phyloP scores from a whole-genome alignment of 2,888 invertebrate species.

The Horisme vitalbata region DNA sequence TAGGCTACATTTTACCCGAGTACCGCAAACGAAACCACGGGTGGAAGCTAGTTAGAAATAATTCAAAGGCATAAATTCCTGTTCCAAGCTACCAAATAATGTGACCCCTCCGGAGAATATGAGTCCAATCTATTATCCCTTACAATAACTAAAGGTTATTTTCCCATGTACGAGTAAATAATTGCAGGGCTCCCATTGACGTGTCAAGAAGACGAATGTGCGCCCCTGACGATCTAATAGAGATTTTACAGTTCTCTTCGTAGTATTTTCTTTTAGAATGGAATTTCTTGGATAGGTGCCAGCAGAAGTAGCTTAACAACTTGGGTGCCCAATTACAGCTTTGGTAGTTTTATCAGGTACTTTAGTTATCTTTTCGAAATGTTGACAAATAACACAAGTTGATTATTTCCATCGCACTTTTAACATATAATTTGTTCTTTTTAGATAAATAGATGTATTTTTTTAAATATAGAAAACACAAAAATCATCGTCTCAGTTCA shows the following conservation, averaged over 20 bases:
- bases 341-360: neutral
- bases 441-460: too few relatives aligned
- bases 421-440: too few relatives aligned
- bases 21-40: too few relatives aligned
- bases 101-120: neutral
- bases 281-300: conserved; percentile 3
- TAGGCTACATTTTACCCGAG: too few relatives aligned
- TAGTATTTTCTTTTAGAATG: conserved; percentile 3
- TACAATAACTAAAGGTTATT: conserved; percentile 25
- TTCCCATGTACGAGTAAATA: conserved; percentile 46
- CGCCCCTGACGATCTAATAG: conserved; percentile 22
- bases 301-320: conserved; percentile 9
- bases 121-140: conserved; percentile 16
- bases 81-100: neutral
- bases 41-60: too few relatives aligned
- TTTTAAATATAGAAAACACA: too few relatives aligned
- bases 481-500: too few relatives aligned
- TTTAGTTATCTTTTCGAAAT: neutral
- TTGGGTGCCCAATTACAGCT: neutral
- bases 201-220: conserved; percentile 61
- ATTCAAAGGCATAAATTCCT: too few relatives aligned
- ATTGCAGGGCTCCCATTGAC: conserved; percentile 50
- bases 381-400: too few relatives aligned
- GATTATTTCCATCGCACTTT: too few relatives aligned
- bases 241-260: conserved; percentile 16